A percentile compares a stretch with the other conserved stretches of the same genome.
These are phyloP conservation scores for Phoenicopterus ruber DNA, from an alignment of 2,113 vertebrate genomes.

Conservation along the genomic window DNA sequence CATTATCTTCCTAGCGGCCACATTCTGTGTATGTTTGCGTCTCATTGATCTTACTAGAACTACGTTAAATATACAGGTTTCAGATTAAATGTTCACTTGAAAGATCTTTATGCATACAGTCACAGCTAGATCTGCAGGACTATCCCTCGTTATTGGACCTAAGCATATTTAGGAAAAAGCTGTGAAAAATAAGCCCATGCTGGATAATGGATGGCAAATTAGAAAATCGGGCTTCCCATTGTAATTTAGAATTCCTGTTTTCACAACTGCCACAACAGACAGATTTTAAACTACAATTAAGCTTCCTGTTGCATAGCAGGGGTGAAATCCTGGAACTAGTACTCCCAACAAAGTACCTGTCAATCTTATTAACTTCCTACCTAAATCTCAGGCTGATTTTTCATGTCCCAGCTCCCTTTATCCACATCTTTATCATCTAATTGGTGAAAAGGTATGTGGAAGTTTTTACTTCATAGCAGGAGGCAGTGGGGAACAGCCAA, in stretches of 20 bases:
- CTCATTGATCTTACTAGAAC: neutral
- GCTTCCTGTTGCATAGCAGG: neutral
- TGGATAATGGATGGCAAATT: neutral
- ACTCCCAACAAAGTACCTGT: neutral
- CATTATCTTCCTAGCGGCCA: neutral
- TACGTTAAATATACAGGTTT: fast-evolving
- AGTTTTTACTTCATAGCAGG: neutral
- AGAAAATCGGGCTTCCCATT: neutral
- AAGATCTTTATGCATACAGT: neutral
- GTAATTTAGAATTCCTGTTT: neutral
- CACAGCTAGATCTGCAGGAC: neutral
- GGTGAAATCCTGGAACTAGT: neutral
- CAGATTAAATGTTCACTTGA: neutral
- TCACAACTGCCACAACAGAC: neutral
- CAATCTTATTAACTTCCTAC: neutral
- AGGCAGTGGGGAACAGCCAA: neutral
- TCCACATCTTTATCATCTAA: neutral
- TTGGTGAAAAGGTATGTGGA: neutral
- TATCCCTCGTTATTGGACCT: neutral
- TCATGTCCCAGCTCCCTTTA: neutral
- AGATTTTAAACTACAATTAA: neutral
- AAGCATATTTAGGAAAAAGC: neutral
- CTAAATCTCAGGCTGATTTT: neutral
- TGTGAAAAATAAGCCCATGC: neutral
- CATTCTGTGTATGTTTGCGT: neutral